These are phyloP conservation scores for Clamator glandarius DNA, from an alignment of 2,797 vertebrate species.

Conservation along the genomic window DNA sequence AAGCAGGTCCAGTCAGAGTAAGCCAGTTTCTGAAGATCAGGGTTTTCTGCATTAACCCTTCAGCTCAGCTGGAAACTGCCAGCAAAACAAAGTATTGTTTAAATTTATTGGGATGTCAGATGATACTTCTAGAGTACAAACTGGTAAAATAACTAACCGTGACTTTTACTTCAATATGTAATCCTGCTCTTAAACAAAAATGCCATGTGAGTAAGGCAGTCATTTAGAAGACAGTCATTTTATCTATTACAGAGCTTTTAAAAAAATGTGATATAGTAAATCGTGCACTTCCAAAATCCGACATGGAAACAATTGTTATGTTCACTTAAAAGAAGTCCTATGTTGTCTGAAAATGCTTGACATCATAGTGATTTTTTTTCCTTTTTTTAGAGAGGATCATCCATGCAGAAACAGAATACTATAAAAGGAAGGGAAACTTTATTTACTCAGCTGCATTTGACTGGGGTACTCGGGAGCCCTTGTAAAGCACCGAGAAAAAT, in stretches of 20 bases:
- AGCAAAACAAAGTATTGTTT: not conserved
- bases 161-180: not conserved
- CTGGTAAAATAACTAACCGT: not conserved
- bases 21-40: not conserved
- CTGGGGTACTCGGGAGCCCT: not conserved
- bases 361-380: not conserved
- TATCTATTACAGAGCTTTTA: not conserved
- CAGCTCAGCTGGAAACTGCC: not conserved
- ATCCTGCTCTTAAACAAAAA: not conserved
- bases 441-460: not conserved
- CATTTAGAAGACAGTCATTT: not conserved
- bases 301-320: not conserved
- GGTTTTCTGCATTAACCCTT: not conserved
- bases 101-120: not conserved
- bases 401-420: not conserved
- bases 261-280: not conserved
- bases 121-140: not conserved
- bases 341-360: not conserved
- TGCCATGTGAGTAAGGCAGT: not conserved
- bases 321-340: not conserved
- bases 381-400: not conserved
- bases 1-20: not conserved
- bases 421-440: not conserved
- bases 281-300: not conserved
- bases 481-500: not conserved